A percentile compares a stretch with the other conserved stretches of the same genome.
These are phyloP conservation scores for Takifugu bimaculatus DNA, from an alignment of 2,113 vertebrate genomes.

Conservation along the genomic window DNA sequence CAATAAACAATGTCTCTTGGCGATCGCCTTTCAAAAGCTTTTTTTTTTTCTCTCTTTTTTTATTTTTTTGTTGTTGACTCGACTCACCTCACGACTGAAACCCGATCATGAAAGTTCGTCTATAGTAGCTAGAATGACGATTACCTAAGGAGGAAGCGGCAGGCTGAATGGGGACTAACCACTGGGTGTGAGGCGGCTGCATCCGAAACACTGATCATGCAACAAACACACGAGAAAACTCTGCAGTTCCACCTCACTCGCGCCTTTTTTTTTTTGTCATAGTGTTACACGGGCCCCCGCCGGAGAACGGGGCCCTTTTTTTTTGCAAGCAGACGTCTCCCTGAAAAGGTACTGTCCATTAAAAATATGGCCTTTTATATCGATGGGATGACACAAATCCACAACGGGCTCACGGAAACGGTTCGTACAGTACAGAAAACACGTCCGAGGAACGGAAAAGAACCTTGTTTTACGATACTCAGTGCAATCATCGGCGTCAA, in stretches of 20 bases:
- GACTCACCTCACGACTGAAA: slow-evolving; percentile 44
- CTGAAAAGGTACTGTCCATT: slow-evolving; percentile 77
- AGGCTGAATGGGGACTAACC: slow-evolving; percentile 53
- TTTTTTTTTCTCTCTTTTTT: slow-evolving; percentile 17
- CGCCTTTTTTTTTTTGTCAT: slow-evolving; percentile 65
- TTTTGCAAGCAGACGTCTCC: slow-evolving; percentile 77
- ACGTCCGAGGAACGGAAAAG: slow-evolving; percentile 67
- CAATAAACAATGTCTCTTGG: slow-evolving; percentile 58
- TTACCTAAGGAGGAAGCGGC: slow-evolving; percentile 56
- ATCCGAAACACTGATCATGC: slow-evolving; percentile 70
- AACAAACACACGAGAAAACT: slow-evolving; percentile 68
- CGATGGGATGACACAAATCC: slow-evolving; percentile 72
- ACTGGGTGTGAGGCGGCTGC: slow-evolving; percentile 45
- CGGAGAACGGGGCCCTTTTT: slow-evolving; percentile 55
- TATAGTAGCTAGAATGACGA: slow-evolving; percentile 51
- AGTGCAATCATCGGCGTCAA: slow-evolving; percentile 71
- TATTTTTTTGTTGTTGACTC: slow-evolving; percentile 29
- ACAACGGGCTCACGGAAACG: slow-evolving; percentile 81
- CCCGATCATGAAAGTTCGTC: slow-evolving; percentile 45
- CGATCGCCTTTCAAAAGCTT: slow-evolving; percentile 35
- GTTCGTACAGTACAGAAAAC: slow-evolving; percentile 75
- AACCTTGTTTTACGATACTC: slow-evolving; percentile 66
- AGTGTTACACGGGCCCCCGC: slow-evolving; percentile 57
- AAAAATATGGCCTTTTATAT: slow-evolving; percentile 80
- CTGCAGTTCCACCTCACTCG: slow-evolving; percentile 66